These are phyloP conservation scores for Amblyopsis hoosieri DNA, from an alignment of 2,797 vertebrate species.

Conservation along the genomic window DNA sequence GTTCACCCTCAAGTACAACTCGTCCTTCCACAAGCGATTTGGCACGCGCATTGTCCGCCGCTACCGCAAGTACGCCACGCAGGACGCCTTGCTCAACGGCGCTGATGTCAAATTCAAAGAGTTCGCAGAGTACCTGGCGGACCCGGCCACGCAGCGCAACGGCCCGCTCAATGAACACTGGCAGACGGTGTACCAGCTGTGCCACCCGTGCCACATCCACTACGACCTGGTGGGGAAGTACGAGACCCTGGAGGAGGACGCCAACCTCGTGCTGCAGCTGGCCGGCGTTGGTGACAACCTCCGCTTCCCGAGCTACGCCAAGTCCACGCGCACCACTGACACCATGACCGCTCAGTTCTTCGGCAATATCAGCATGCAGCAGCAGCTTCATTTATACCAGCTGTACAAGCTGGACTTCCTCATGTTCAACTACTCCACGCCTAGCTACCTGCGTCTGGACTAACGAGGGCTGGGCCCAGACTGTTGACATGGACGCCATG, in stretches of 20 bases:
- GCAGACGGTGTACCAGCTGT: constrained; percentile 95
- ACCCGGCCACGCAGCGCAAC: constrained; percentile 90
- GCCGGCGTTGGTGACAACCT: constrained; percentile 85
- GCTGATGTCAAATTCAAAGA: constrained; percentile 92
- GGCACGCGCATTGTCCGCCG: constrained; percentile 94
- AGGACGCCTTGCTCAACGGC: constrained; percentile 88
- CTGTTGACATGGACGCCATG: constrained; percentile 45
- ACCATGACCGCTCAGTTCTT: constrained; percentile 98
- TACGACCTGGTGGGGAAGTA: constrained; percentile 98
- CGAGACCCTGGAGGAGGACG: constrained; percentile 93
- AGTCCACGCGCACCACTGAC: constrained; percentile 97
- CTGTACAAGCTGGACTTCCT: constrained; percentile 98
- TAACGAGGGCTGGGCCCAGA: constrained; percentile 62
- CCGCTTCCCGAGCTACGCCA: constrained; percentile 93
- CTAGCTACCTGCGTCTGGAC: constrained; percentile 92
- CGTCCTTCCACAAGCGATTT: constrained; percentile 95
- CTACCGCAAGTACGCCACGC: constrained; percentile 93
- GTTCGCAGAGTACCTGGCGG: constrained; percentile 91
- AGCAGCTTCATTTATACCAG: constrained; percentile 91
- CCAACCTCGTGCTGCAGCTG: constrained; percentile 88
- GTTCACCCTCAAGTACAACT: constrained; percentile 98
- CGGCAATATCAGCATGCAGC: constrained; percentile 92
- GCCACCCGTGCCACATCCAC: constrained; percentile 97
- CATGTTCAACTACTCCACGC: constrained; percentile 98
- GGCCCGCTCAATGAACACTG: constrained; percentile 98